Evolutionary conservation across 2,797 vertebrate genomes (phyloP).

Genomic region (Pitangus sulphuratus): DNA sequence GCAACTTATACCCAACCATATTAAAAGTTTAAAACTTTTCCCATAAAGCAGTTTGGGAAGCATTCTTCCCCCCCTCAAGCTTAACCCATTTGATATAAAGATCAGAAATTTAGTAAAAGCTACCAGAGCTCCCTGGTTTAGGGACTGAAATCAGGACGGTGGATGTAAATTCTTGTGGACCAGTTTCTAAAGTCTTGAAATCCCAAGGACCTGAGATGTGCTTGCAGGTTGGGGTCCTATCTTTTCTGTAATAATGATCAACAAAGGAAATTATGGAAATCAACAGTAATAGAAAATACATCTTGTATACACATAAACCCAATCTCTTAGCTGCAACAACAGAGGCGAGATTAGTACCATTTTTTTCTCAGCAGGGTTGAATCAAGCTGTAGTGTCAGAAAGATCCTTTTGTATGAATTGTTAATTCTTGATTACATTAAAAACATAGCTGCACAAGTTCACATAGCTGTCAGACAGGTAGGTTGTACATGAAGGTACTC

Average conservation of each 20-base stretch:
- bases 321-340: neutral
- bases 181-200: neutral
- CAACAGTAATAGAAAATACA: neutral
- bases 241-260: neutral
- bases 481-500: neutral
- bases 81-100: neutral
- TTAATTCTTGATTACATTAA: neutral
- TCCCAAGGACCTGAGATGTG: neutral
- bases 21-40: neutral
- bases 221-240: neutral
- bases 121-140: accelerated
- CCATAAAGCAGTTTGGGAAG: neutral
- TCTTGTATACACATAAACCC: neutral
- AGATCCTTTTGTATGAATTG: neutral
- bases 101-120: neutral
- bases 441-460: neutral
- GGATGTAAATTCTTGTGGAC: neutral
- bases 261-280: neutral
- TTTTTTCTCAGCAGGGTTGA: neutral
- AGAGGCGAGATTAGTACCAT: neutral
- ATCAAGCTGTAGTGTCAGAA: neutral
- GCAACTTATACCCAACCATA: neutral
- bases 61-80: neutral
- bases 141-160: neutral
- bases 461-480: neutral